These are phyloP conservation scores for Yponomeuta plumbellus DNA, from an alignment of 2,888 invertebrate species.

Conservation along the genomic window DNA sequence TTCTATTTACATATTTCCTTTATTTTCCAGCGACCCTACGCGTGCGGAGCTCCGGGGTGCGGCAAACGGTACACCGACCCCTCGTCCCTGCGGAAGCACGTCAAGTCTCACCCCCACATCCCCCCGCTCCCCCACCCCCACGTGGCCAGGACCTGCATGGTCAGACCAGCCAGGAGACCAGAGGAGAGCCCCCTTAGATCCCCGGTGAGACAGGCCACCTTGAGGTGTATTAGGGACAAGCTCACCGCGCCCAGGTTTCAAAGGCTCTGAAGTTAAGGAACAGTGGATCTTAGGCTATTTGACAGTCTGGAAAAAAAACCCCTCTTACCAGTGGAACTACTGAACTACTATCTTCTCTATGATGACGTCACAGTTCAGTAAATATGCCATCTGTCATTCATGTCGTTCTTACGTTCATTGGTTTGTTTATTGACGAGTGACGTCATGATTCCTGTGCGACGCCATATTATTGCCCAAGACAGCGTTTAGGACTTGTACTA, in stretches of 20 bases:
- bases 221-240: constrained; percentile 64
- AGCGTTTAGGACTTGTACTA: too few relatives aligned
- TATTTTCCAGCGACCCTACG: constrained; percentile 88
- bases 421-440: too few relatives aligned
- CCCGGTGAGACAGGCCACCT: constrained; percentile 60
- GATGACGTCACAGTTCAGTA: too few relatives aligned
- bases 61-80: constrained; percentile 96
- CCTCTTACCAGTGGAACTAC: not conserved
- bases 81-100: constrained; percentile 93
- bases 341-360: too few relatives aligned
- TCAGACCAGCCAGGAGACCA: constrained; percentile 44
- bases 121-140: constrained; percentile 76
- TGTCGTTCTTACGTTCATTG: too few relatives aligned
- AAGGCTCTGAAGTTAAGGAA: not conserved
- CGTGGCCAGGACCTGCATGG: constrained; percentile 56
- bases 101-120: constrained; percentile 85
- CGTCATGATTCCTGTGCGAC: too few relatives aligned
- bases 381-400: too few relatives aligned
- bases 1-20: not conserved
- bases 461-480: too few relatives aligned
- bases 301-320: constrained; percentile 15
- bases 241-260: constrained; percentile 50
- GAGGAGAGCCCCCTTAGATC: constrained; percentile 64
- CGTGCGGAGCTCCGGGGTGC: constrained; percentile 91
- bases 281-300: too few relatives aligned